Evolutionary conservation across 2,888 invertebrate genomes (phyloP), one percentile per base, ranked within the genome.

Genomic region (Drosophila mettleri): DNA sequence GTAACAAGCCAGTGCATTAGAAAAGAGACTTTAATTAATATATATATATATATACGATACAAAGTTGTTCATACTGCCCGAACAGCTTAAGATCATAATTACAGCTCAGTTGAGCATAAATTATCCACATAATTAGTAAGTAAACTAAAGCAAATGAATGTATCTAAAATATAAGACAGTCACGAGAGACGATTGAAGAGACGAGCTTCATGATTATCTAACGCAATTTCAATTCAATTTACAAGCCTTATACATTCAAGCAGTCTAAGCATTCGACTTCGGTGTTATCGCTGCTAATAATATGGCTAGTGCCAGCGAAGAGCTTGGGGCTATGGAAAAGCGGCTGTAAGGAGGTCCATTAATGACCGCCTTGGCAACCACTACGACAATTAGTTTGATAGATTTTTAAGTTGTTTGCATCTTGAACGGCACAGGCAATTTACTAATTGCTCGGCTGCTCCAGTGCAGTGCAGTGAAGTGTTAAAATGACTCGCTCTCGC

Each of bases 391-490:
- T 66, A 62, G 49, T 61, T 59, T 51, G 39, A 52, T 39, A 48
- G 41, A 57, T 52, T 57, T 53, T 63, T 18, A 53, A 51, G 51
- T 52, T 59, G 22, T 14, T 33, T 45, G 59, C 70, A 70, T 74
- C 66, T 51, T 59, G 27, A 20, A 22, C 33, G 31, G 29, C 68
- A 48, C 24, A 33, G 38, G 38, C 70, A 73, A 78, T 81, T 81
- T 85, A 45, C 80, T 81, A 85, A 81, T 81, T 85, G 80, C 74
- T 33, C 9, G 34, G 45, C 14, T 34, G 39, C n/a, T n/a, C 7
- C 36, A 51, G 66, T 63, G 9, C 36, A 51, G 66, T 63, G 72
- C 79, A 80, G 29, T 64, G 63, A 61, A 36, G 49, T 78, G 80
- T 71, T 62, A 66, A 83, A 80, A 64, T 68, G 73, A 31, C 29